Base-by-base conservation (phyloP, 2,888 invertebrate genomes). In the Ormyrus pomaceus region DNA sequence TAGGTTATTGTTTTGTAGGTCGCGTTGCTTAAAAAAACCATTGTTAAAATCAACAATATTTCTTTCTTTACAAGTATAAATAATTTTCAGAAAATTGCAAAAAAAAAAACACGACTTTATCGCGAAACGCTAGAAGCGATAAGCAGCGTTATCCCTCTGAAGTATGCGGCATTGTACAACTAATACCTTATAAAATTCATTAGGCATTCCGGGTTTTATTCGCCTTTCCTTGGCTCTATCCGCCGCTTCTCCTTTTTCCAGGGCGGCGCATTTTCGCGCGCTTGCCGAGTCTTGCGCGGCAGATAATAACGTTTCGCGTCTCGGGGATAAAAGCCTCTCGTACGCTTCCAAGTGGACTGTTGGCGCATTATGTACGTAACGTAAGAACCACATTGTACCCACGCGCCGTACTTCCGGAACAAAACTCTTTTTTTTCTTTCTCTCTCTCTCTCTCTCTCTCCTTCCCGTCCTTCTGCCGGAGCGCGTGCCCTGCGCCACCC, bases 301-400 rank as follows among this genome's bases (percentile, higher is more conserved):
- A 46, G 66, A 68, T 78, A 68, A 68, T 62, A 62, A 61, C 48
- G 61, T 73, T 78, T 73, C 48, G 62, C 65, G 13, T 59, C 65
- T 46, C 50, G 62, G 45, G 65, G 46, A 77, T 64, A 76, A 79
- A 77, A 69, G 70, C 68, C 64, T 81, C 79, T 78, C 65, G 48
- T 71, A 66, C 34, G 70, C 69, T 80, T 81, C 82, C 82, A 82
- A 53, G 66, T 64, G 19, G 48, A 66, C 56, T 81, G 73, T 71
- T 82, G 79, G 79, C 86, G 81, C 82, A 86, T 86, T 86, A 86
- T 85, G 79, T 83, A 83, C 81, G 80, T 79, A 83, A 81, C 83
- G 79, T 83, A 80, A 82, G 82, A 84, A 82, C 77, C 81, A 79
- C 83, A 83, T 86, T 84, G 64, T 68, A 69, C 50, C n/a, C 46